Base-by-base conservation (phyloP, 2,113 vertebrate species). In the Dicerorhinus sumatrensis region DNA sequence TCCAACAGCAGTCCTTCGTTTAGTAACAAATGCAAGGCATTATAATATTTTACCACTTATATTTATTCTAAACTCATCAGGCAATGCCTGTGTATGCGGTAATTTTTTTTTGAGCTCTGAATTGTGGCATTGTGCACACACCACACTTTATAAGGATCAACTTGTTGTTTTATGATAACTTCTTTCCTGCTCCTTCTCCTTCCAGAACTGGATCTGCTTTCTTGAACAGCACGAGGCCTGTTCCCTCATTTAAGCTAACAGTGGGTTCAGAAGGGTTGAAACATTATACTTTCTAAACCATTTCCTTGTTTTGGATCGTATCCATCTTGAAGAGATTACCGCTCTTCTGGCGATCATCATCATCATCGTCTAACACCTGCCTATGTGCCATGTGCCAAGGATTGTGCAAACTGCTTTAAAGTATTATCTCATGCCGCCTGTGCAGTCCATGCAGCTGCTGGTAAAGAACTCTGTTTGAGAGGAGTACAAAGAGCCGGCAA, bases 381-480 rank as follows among this genome's bases (percentile, higher is more conserved):
- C 96, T 88, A 6, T 90, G 91, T 20, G 48, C 83, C 51, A 14
- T 42, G 94, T 76, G 96, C 97, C 98, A 98, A 90, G 70, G 92
- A 88, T 88, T 92, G 84, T 96, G 96, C 90, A 90, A 54, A 96
- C 92, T 76, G 60, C 80, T 94, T 81, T 81, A 65, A 76, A 83
- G 93, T 76, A 88, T 97, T 94, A 95, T 95, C 94, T 95, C 90
- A n/a, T 87, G 89, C 92, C 79, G 79, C 73, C 94, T 92, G 73
- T 91, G 87, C 6, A 36, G 83, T 84, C 54, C 90, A 51, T 46
- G n/a, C 98, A 98, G 98, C 97, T 98, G 98, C 94, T 92, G 72
- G 92, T 84, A 84, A 96, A 96, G 83, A 80, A 92, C 80, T 96
- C 77, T 54, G 76, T 93, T 97, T 97, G 73, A 81, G 90, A 67